A percentile compares a stretch with the other conserved stretches of the same genome.
These are phyloP conservation scores for Phyto melanocephala DNA, from an alignment of 2,888 invertebrate species.

Conservation along the genomic window DNA sequence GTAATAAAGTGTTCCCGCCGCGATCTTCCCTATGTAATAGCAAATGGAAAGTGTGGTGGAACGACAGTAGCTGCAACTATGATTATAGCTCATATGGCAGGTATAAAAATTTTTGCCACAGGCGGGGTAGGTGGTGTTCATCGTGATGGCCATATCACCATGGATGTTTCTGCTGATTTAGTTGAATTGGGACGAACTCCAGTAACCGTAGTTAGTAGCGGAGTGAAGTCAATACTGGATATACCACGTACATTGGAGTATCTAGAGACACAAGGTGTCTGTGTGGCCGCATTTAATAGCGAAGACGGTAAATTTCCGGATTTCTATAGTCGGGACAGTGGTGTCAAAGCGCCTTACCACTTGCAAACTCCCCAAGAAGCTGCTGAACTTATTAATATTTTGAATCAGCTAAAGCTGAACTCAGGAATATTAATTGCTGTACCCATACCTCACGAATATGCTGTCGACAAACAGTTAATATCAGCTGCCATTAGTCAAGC, in stretches of 20 bases:
- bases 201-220: constrained; percentile 95
- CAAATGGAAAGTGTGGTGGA: constrained; percentile 88
- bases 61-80: constrained; percentile 98
- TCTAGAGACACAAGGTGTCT: constrained; percentile 96
- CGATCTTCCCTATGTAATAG: constrained; percentile 88
- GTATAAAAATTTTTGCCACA: constrained; percentile 95
- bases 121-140: constrained; percentile 96
- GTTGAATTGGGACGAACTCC: constrained; percentile 92
- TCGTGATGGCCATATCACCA: constrained; percentile 88
- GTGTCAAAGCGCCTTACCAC: constrained; percentile 85
- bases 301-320: constrained; percentile 89
- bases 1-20: constrained; percentile 91
- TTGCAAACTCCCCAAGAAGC: constrained; percentile 83
- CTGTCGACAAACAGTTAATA: constrained; percentile 80
- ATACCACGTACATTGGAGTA: constrained; percentile 96
- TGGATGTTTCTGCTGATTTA: constrained; percentile 97
- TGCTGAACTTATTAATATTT: constrained; percentile 84
- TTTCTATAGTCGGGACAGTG: constrained; percentile 92
- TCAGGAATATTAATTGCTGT: constrained; percentile 93
- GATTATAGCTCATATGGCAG: constrained; percentile 88
- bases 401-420: constrained; percentile 80
- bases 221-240: constrained; percentile 98
- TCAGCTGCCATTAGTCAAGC: constrained; percentile 86
- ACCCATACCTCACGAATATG: constrained; percentile 88
- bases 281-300: constrained; percentile 88